Evolutionary conservation across 2,888 invertebrate genomes (phyloP), one percentile per base, ranked within the genome.

Genomic region (Oegoconia quadripuncta): DNA sequence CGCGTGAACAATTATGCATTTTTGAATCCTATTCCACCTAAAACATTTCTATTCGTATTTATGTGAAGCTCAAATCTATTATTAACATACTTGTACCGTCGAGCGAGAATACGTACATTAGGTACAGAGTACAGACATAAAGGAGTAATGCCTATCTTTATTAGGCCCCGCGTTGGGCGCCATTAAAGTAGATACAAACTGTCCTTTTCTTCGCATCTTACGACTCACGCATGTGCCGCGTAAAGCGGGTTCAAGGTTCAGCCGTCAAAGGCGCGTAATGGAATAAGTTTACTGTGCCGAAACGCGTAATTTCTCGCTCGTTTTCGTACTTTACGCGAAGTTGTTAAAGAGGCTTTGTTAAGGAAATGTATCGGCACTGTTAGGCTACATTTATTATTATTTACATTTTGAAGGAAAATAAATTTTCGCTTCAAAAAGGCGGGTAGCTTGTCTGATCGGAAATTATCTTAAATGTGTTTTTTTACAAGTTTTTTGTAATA

Each of bases 211-310:
- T n/a, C n/a, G n/a, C n/a, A n/a, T n/a, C n/a, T 27, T 27, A 3
- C 27, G 27, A 8, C 14, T 27, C 13, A 16, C n/a, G 16, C 30
- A 3, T 16, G 16, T 30, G 16, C 15, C 30, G 30, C 16, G 16
- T 16, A 16, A 30, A 17, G 22, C 28, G 8, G 31, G 31, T 20
- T 31, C 11, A 29, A 29, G 18, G 31, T 25, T 25, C 25, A 12
- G 7, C 20, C 18, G 7, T 40, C 37, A 40, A 43, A 34, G 37
- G 42, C 27, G 20, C 17, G 34, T 39, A 43, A 43, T 43, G 43
- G 36, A 43, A 43, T 43, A 43, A 43, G 39, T 43, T 43, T 39
- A 39, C 43, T 39, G 29, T 30, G 23, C 37, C 15, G 20, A 20
- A 34, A 33, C 16, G 34, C 30, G 31, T 30, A 34, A 37, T 30